Conservation (phyloP, 2,113 vertebrate genomes). For the Crotalus viridis region DNA sequence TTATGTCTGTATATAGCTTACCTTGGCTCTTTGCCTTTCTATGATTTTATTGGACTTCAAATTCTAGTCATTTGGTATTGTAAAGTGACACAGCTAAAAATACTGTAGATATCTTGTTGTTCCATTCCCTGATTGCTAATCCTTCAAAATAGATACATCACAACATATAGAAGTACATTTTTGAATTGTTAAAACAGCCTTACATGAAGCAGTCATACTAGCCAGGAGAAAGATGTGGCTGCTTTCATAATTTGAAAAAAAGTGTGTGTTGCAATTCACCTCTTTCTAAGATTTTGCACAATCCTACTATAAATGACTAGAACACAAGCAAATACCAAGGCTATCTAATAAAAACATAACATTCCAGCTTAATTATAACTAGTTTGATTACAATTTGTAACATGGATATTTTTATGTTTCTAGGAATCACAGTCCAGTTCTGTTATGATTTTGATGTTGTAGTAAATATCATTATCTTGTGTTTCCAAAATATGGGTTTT, state of each 20-base stretch:
- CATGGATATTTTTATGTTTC: not conserved
- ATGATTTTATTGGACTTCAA: not conserved
- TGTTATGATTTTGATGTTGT: not conserved
- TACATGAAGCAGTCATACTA: not conserved
- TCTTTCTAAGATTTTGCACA: not conserved
- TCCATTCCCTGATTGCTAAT: not conserved
- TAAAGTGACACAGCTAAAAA: not conserved
- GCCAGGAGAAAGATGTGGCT: not conserved
- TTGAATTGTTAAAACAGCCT: not conserved
- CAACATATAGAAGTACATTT: not conserved
- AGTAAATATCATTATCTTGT: not conserved
- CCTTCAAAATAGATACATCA: not conserved
- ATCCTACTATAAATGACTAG: not conserved
- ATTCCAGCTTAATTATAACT: not conserved
- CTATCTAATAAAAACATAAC: not conserved
- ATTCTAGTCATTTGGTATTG: not conserved
- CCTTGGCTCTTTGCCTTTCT: not conserved
- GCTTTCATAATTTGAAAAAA: not conserved
- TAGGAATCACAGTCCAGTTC: not conserved
- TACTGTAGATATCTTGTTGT: not conserved
- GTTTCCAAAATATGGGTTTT: not conserved
- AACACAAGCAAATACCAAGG: not conserved
- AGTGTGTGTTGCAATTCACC: not conserved
- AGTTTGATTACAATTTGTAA: not conserved
- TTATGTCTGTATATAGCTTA: not conserved